Evolutionary conservation across 2,888 invertebrate species (phyloP).

Genomic region (Pristionchus japonicus): DNA sequence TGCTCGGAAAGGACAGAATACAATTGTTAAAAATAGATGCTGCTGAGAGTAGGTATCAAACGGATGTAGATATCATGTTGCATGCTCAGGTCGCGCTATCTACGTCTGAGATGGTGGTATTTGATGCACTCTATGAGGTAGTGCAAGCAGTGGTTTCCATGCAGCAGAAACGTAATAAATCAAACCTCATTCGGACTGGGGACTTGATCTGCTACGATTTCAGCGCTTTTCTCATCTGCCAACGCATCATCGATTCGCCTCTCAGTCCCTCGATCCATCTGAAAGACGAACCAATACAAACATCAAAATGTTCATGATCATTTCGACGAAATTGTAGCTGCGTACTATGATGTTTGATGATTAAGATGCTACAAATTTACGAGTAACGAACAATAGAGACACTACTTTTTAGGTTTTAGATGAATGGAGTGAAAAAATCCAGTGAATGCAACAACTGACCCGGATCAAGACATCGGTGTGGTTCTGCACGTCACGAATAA

Average conservation of each 20-base stretch:
- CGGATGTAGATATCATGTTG: neutral
- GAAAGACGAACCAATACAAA: too few relatives aligned
- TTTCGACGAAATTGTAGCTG: too few relatives aligned
- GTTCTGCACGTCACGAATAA: constrained; percentile 50
- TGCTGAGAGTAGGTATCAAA: neutral
- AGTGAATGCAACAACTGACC: constrained; percentile 50
- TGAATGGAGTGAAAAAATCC: too few relatives aligned
- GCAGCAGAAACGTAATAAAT: neutral
- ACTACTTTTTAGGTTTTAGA: too few relatives aligned
- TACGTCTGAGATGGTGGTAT: neutral
- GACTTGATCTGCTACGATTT: constrained; percentile 64
- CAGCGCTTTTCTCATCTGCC: constrained; percentile 49
- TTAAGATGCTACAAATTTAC: too few relatives aligned
- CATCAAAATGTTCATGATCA: too few relatives aligned
- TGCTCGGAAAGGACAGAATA: neutral
- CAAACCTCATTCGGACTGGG: constrained; percentile 53
- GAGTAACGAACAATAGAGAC: too few relatives aligned
- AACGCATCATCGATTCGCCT: constrained; percentile 54
- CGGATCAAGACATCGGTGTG: constrained; percentile 56
- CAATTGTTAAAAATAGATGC: neutral
- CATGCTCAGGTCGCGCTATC: neutral
- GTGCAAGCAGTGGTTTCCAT: too few relatives aligned
- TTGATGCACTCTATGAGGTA: neutral
- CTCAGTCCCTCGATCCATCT: constrained; percentile 62
- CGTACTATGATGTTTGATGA: too few relatives aligned